phyloP scores from a whole-genome alignment of 2,888 invertebrate species.

The Mesorhabditis belari region DNA sequence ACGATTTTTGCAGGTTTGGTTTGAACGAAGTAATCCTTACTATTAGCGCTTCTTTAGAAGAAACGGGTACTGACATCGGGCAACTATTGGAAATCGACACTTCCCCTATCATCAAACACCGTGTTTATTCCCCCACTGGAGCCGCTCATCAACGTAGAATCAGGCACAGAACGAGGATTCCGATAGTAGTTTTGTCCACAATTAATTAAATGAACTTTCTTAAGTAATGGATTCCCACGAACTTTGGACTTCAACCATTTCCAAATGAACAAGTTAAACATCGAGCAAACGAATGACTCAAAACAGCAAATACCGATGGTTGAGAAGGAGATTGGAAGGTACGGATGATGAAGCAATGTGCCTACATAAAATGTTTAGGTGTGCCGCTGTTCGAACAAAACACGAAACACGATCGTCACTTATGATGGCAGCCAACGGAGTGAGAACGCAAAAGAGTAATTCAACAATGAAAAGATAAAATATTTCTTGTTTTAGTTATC shows the following conservation, averaged over 20 bases:
- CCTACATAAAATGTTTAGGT: slow-evolving; percentile 11
- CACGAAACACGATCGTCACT: slow-evolving; percentile 43
- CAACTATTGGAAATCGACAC: slow-evolving; percentile 31
- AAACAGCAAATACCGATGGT: slow-evolving; percentile 19
- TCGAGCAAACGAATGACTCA: slow-evolving; percentile 13
- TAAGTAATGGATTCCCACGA: slow-evolving; percentile 33
- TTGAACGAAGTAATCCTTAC: too few relatives aligned
- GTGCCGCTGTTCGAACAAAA: slow-evolving; percentile 40
- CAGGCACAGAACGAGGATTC: slow-evolving; percentile 27
- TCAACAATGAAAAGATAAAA: background rate
- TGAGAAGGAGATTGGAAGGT: background rate
- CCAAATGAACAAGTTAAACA: slow-evolving; percentile 37
- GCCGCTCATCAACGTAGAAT: slow-evolving; percentile 54
- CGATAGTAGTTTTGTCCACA: slow-evolving; percentile 13
- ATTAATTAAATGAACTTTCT: slow-evolving; percentile 11
- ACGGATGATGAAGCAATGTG: background rate
- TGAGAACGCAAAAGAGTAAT: slow-evolving; percentile 12
- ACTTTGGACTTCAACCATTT: slow-evolving; percentile 35
- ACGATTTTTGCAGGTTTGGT: slow-evolving; percentile 46
- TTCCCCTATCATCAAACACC: slow-evolving; percentile 4
- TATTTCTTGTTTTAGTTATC: slow-evolving; percentile 9
- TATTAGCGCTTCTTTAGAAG: too few relatives aligned
- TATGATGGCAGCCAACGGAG: slow-evolving; percentile 29
- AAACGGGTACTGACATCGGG: background rate
- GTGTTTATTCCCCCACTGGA: slow-evolving; percentile 92